Conservation (phyloP, 1,140 invertebrate species). For the Philopotamus ludificatus region DNA sequence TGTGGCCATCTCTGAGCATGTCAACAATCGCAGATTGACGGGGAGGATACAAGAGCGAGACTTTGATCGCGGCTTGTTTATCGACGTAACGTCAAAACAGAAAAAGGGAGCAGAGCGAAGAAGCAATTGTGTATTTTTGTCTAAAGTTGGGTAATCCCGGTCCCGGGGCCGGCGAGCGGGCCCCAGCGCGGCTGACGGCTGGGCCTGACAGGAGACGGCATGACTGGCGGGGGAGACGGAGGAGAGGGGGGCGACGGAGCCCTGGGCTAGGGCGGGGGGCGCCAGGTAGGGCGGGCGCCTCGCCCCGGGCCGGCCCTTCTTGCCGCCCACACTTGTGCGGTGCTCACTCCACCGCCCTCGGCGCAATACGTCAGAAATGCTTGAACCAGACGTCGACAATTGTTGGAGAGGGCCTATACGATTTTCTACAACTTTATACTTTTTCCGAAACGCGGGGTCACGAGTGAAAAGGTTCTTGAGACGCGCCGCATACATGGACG, state of each 20-base stretch:
- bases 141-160: not conserved
- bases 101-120: not conserved
- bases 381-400: conserved; percentile 8
- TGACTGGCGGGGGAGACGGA: conserved; percentile 1
- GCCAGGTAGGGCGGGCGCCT: not conserved
- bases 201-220: conserved; percentile 2
- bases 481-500: too few relatives aligned
- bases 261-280: not conserved
- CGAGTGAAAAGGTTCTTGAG: too few relatives aligned
- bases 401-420: not conserved
- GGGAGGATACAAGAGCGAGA: too few relatives aligned
- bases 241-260: not conserved
- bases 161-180: not conserved
- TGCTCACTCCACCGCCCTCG: not conserved
- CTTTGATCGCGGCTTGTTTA: not conserved
- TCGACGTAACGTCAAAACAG: not conserved
- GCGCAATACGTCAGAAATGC: conserved; percentile 9
- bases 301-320: not conserved
- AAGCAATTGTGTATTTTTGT: not conserved
- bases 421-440: too few relatives aligned
- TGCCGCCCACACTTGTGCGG: conserved; percentile 3
- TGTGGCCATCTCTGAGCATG: too few relatives aligned
- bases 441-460: too few relatives aligned
- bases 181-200: not conserved
- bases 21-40: too few relatives aligned